A percentile compares a stretch with the other conserved stretches of the same genome.
Conservation (phyloP, 2,797 vertebrate species). For the Cetoscarus ocellatus region DNA sequence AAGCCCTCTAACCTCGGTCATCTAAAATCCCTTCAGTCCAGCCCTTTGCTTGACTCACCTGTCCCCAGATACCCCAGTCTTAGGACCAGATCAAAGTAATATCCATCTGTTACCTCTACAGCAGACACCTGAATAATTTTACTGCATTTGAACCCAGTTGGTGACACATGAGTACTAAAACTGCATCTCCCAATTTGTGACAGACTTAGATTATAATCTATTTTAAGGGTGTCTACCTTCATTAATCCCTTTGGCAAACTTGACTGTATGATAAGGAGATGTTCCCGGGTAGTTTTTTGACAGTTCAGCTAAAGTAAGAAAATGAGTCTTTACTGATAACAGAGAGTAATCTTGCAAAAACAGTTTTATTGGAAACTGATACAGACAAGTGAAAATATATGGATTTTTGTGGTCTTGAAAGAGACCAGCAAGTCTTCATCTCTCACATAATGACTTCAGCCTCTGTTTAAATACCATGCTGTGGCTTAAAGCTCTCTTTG, state of each 20-base stretch:
- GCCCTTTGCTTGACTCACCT: slow-evolving; percentile 44
- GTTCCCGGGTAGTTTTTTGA: neutral
- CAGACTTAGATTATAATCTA: slow-evolving; percentile 50
- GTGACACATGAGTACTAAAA: slow-evolving; percentile 11
- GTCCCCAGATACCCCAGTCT: slow-evolving; percentile 26
- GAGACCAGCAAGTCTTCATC: neutral
- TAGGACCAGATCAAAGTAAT: slow-evolving; percentile 32
- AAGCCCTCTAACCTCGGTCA: slow-evolving; percentile 54
- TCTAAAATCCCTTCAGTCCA: slow-evolving; percentile 63
- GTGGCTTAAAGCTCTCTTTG: neutral
- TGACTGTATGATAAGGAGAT: slow-evolving; percentile 31
- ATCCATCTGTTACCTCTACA: slow-evolving; percentile 26
- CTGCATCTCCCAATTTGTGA: slow-evolving; percentile 20
- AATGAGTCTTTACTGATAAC: neutral
- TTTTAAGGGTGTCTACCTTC: slow-evolving; percentile 41
- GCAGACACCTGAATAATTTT: neutral
- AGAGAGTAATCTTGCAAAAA: neutral
- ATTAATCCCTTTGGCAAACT: slow-evolving; percentile 56
- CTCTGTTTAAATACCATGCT: slow-evolving; percentile 22
- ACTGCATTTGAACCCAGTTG: slow-evolving; percentile 12
- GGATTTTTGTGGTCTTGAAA: neutral
- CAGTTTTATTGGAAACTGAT: neutral
- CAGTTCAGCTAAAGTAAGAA: neutral
- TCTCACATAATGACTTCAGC: slow-evolving; percentile 26
- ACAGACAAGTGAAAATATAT: neutral